Base-by-base conservation (phyloP, 2,797 vertebrate genomes). In the Lacerta viridis region DNA sequence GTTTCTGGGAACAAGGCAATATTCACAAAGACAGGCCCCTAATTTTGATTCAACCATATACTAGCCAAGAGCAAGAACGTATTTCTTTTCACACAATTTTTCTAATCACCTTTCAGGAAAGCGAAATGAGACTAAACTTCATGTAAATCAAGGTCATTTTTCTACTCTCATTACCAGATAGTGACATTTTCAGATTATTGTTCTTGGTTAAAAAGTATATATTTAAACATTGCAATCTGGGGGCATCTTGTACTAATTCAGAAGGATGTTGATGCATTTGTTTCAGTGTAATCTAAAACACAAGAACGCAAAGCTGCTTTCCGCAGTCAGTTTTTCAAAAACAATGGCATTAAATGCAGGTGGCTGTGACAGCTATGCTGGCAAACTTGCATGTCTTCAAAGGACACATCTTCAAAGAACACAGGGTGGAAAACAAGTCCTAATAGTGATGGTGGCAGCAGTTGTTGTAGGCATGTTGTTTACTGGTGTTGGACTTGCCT, bases 291-390 rank as follows among this genome's bases (percentile, higher is more conserved):
- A 25, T 75, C 6, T 29, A 55, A 80, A 41, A 66, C 25, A 9
- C 39, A 77, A 46, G 78, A 41, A 55, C 76, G 64, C 39, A 68
- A 83, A 76, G 71, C 27, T 69, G 36, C 5, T 86, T 64, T 79
- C 69, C 41, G 1, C 85, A 69, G n/a, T 27, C 43, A 79, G 78
- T 68, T 76, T 76, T 81, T 81, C 69, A 33, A 25, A 50, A 11
- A 59, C 46, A 74, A 20, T 64, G 6, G 86, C 68, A 87, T 46
- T 29, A 61, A 74, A 87, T 79, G 43, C 79, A 87, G 86, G 69
- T 87, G 86, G 59, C 80, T 75, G 39, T 68, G 59, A 46, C 59
- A 66, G 80, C 80, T 86, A 80, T 20, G 13, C 39, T 75, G 41
- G 76, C 39, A 83, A 59, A 50, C 50, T 55, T 15, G 50, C 13